phyloP scores from a whole-genome alignment of 2,888 invertebrate species.

The Heliconius aoede region DNA sequence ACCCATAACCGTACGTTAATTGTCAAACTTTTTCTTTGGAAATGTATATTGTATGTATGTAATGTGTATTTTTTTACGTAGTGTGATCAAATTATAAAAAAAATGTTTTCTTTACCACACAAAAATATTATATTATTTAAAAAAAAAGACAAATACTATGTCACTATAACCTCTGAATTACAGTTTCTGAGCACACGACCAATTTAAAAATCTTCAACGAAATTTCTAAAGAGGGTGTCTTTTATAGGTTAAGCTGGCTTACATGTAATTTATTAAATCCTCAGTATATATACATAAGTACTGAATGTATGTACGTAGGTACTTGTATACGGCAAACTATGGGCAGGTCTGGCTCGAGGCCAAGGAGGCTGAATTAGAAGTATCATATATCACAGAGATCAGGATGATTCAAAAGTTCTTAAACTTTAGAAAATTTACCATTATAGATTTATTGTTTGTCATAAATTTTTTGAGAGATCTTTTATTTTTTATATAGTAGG shows the following conservation, averaged over 20 bases:
- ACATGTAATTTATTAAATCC: slow-evolving; percentile 27
- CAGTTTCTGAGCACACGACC: not conserved
- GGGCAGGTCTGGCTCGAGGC: slow-evolving; percentile 51
- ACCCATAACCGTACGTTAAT: no score
- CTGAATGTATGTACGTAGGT: not conserved
- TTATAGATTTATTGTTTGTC: slow-evolving; percentile 33
- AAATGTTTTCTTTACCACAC: no score
- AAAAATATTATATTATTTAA: no score
- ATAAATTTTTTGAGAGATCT: not conserved
- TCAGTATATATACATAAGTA: not conserved
- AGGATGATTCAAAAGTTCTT: slow-evolving; percentile 46
- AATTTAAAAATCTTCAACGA: not conserved
- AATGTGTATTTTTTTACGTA: no score
- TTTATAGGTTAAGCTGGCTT: slow-evolving; percentile 4
- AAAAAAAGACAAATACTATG: not conserved
- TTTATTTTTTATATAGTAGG: not conserved
- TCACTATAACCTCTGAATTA: not conserved
- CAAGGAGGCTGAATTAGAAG: slow-evolving; percentile 54
- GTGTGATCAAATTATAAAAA: no score
- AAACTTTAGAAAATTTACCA: slow-evolving; percentile 37
- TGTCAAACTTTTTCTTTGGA: no score
- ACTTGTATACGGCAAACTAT: slow-evolving; percentile 23
- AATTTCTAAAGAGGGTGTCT: not conserved
- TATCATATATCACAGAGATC: slow-evolving; percentile 54
- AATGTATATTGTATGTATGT: no score